Evolutionary conservation across 1,140 invertebrate species (phyloP).

Genomic region (Musca vetustissima): DNA sequence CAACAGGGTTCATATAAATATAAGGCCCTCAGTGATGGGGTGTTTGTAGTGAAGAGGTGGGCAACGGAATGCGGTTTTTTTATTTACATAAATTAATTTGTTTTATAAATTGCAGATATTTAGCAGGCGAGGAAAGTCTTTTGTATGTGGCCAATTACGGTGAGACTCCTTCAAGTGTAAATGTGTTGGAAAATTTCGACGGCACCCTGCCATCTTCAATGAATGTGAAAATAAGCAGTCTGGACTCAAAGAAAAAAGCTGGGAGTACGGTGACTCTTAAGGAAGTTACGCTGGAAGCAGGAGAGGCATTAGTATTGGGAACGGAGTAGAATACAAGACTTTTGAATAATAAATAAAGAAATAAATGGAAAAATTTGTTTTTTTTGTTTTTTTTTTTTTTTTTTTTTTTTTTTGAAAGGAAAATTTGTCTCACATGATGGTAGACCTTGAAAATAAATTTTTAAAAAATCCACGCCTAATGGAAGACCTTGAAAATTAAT

Average conservation of each 20-base stretch:
- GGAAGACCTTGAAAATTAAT: too few species aligned
- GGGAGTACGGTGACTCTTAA: slow-evolving; percentile 4
- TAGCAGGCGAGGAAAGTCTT: slow-evolving; percentile 28
- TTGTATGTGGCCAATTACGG: slow-evolving; percentile 40
- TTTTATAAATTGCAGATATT: not conserved
- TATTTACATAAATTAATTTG: not conserved
- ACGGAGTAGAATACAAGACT: too few species aligned
- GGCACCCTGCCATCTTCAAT: slow-evolving; percentile 27
- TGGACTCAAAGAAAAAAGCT: slow-evolving; percentile 32
- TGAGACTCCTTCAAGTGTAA: not conserved
- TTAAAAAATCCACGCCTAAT: too few species aligned
- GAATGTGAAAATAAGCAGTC: slow-evolving; percentile 34
- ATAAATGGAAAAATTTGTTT: too few species aligned
- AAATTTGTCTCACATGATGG: too few species aligned
- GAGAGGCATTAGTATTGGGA: slow-evolving; percentile 23
- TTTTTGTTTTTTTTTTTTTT: too few species aligned
- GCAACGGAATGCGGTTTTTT: not conserved
- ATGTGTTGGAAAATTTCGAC: slow-evolving; percentile 37
- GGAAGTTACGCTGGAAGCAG: not conserved
- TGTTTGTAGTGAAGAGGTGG: slow-evolving; percentile 37
- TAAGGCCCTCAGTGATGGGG: slow-evolving; percentile 25
- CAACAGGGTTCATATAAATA: slow-evolving; percentile 50
- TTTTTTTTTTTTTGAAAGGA: too few species aligned
- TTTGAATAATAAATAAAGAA: too few species aligned
- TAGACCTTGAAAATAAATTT: too few species aligned